A percentile compares a stretch with the other conserved stretches of the same genome.
Conservation (phyloP, 2,888 invertebrate genomes). For the Acleris laterana region DNA sequence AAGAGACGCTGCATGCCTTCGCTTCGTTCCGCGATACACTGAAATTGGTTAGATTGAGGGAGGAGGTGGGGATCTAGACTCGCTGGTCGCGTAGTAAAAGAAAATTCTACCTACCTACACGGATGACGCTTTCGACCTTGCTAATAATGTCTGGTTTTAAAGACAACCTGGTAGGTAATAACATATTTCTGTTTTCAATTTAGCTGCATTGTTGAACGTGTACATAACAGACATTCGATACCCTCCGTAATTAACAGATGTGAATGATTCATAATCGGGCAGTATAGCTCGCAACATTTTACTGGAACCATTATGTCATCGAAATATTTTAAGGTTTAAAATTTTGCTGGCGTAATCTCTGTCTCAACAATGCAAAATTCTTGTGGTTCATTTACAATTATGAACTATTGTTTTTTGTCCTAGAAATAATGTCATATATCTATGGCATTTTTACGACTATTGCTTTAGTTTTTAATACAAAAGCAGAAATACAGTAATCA, state of each 20-base stretch:
- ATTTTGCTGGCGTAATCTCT: background rate
- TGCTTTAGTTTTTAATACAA: too few relatives aligned
- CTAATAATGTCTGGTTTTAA: slow-evolving; percentile 44
- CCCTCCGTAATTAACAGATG: slow-evolving; percentile 25
- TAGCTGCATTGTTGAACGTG: slow-evolving; percentile 21
- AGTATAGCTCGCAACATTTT: background rate
- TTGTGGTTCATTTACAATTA: too few relatives aligned
- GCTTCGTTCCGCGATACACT: slow-evolving; percentile 15
- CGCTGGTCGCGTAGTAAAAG: slow-evolving; percentile 40
- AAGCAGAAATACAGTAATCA: too few relatives aligned
- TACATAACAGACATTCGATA: slow-evolving; percentile 23
- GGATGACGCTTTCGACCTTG: slow-evolving; percentile 48
- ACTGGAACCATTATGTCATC: slow-evolving; percentile 17
- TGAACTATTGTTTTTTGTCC: too few relatives aligned
- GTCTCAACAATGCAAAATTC: too few relatives aligned
- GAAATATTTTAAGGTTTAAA: slow-evolving; percentile 13
- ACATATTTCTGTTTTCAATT: slow-evolving; percentile 19
- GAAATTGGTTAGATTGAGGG: slow-evolving; percentile 11
- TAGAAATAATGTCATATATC: too few relatives aligned
- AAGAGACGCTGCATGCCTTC: slow-evolving; percentile 48
- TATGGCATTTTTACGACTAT: too few relatives aligned
- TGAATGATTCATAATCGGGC: slow-evolving; percentile 21
- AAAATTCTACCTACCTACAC: slow-evolving; percentile 43
- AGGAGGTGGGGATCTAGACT: slow-evolving; percentile 39
- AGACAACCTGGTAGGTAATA: slow-evolving; percentile 32